Evolutionary conservation across 2,797 vertebrate genomes (phyloP), one percentile per base, ranked within the genome.

Genomic region (Enteromius fasciolatus): DNA sequence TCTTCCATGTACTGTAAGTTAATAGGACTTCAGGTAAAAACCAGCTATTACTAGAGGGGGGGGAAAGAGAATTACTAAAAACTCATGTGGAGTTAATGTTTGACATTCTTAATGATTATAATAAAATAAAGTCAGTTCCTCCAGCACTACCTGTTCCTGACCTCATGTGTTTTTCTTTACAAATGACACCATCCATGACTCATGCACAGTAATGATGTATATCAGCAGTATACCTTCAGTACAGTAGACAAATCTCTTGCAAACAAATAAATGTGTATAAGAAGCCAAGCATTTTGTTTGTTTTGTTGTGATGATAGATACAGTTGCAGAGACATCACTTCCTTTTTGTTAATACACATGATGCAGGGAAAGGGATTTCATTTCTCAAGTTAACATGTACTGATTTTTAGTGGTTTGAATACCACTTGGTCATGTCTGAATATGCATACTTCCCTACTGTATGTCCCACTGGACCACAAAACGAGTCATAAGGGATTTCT

Each of bases 11-110:
- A 33, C 36, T 39, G 6, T 39, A 41, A 57, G 39, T 33, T 48
- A 80, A 80, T 80, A 18, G 25, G 52, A 80, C 18, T 18, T 72
- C 3, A 63, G 14, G 28, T 80, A 66, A 31, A 69, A 59, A 69
- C 23, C 23, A 68, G 48, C n/a, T 33, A 18, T n/a, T 67, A 23
- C 44, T 25, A 31, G 31, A 25, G n/a, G 7, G 8, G 1, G 1
- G 15, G 5, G 5, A 33, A 52, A 54, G 2, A 33, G 15, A 11
- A 68, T 41, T 39, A 39, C 46, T 25, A 70, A 48, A 46, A 44
- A 69, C 28, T 31, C 8, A 31, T 10, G 25, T 18, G 8, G 68
- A 28, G 68, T 23, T 48, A 10, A 48, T 28, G 41, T 28, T 48
- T 70, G 68, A 48, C 41, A 18, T 17, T 52, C 17, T 73, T 52